Evolutionary conservation across 2,888 invertebrate species (phyloP), one percentile per base, ranked within the genome.

Genomic region (Imbricaverruca yamaguchii): DNA sequence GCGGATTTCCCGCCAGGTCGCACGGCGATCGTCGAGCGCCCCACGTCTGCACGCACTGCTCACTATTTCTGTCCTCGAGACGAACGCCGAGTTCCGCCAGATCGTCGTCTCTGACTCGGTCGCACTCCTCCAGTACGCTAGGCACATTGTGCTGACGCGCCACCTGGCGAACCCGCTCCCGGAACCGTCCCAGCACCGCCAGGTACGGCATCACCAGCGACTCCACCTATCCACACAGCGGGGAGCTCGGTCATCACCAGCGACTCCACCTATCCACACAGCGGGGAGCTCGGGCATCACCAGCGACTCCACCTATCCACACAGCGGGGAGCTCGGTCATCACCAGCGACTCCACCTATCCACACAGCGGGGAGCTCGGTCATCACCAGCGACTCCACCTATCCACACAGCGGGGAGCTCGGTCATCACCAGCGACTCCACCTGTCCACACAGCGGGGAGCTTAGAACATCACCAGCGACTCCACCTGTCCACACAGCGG

Each of bases 21-120:
- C 39, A 39, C 39, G 39, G 39, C 39, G 39, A 39, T 39, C 39
- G 39, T 39, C 39, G 39, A 39, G 39, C 39, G 39, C 39, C 39
- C 39, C 39, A 39, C 39, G 39, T 39, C 39, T 39, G 39, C 39
- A 39, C 39, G 39, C 39, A 39, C 39, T 39, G 39, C 63, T 85
- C 86, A 89, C 92, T 93, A 84, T 95, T 93, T 84, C 92, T 92
- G 87, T 99, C 99, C 88, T 99, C 98, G 13, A 99, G 89, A 7
- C 98, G 90, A 7, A 99, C 96, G 21, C 99, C 98, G 53, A 98
- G 90, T 84, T 93, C 92, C 0, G 98, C 98, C 84, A 99, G 89
- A 80, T 93, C 90, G 80, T 92, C 91, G 88, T 99, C 98, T 1
- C 99, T 89, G 67, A 99, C 89, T 81, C 88, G 88, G 88, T 99